Evolutionary conservation across 2,797 vertebrate genomes (phyloP).

Genomic region (Chlorospingus semifuscus): DNA sequence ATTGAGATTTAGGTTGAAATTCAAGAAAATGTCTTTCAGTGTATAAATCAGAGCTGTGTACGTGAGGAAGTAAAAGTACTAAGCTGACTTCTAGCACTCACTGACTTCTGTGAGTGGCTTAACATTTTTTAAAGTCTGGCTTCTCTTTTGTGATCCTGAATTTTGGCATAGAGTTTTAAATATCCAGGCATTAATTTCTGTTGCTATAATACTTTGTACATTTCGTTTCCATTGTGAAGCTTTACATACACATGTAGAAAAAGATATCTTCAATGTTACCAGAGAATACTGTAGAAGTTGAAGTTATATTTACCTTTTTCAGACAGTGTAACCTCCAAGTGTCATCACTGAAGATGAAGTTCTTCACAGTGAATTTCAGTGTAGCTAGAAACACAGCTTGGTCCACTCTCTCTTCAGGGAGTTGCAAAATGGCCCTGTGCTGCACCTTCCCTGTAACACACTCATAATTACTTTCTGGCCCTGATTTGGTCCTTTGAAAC

Average conservation of each 20-base stretch:
- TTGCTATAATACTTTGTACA: background rate
- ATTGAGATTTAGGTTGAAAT: background rate
- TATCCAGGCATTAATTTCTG: background rate
- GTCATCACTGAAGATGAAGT: background rate
- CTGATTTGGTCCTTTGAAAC: background rate
- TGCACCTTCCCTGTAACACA: background rate
- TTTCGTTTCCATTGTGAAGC: background rate
- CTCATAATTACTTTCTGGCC: background rate
- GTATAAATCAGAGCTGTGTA: background rate
- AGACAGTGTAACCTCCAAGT: background rate
- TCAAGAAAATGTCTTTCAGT: background rate
- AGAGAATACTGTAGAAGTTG: background rate
- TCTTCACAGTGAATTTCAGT: background rate
- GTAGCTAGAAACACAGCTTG: background rate
- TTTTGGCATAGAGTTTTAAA: background rate
- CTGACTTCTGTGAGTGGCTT: background rate
- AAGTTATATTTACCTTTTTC: background rate
- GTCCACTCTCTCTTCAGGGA: background rate
- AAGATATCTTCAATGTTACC: background rate
- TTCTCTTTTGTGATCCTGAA: background rate
- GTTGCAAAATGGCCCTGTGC: background rate
- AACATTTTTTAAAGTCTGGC: background rate
- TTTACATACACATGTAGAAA: background rate
- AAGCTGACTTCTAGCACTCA: fast-evolving
- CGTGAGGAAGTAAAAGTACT: background rate